Percentiles rank a stretch among this genome's conserved stretches.
phyloP scores from a whole-genome alignment of 1,140 invertebrate genomes.

The Pogonomyrmex californicus region DNA sequence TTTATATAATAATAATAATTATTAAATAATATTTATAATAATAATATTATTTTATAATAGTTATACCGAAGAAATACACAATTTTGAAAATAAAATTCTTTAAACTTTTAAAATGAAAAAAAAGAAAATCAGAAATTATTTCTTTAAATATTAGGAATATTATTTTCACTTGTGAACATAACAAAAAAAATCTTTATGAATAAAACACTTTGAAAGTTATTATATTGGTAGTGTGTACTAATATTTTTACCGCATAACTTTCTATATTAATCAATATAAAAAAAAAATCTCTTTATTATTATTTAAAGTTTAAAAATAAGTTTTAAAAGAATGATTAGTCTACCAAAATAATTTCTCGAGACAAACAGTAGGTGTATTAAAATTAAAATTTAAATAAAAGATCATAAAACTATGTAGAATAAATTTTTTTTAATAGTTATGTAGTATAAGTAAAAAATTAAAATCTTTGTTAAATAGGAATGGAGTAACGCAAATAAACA shows the following conservation, averaged over 20 bases:
- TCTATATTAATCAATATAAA: neutral
- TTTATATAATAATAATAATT: no score
- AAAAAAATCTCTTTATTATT: neutral
- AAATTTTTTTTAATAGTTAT: neutral
- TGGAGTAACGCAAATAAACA: neutral
- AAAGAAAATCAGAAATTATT: neutral
- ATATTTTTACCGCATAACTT: neutral
- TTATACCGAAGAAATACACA: neutral
- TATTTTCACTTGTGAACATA: neutral
- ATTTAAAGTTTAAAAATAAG: neutral
- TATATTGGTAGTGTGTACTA: neutral
- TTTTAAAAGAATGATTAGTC: slow-evolving; percentile 30
- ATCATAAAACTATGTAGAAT: neutral
- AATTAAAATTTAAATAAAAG: slow-evolving; percentile 30
- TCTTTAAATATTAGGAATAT: neutral
- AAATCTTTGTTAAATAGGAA: slow-evolving; percentile 26
- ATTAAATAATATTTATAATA: neutral
- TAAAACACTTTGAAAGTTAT: neutral
- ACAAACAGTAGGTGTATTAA: neutral
- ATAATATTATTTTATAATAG: slow-evolving; percentile 23
- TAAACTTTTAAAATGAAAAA: neutral
- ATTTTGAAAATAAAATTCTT: neutral
- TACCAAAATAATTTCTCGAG: slow-evolving; percentile 16
- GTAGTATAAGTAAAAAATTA: neutral
- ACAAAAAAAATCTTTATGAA: neutral